phyloP scores from a whole-genome alignment of 2,888 invertebrate species.

The Liodrosophila aerea region DNA sequence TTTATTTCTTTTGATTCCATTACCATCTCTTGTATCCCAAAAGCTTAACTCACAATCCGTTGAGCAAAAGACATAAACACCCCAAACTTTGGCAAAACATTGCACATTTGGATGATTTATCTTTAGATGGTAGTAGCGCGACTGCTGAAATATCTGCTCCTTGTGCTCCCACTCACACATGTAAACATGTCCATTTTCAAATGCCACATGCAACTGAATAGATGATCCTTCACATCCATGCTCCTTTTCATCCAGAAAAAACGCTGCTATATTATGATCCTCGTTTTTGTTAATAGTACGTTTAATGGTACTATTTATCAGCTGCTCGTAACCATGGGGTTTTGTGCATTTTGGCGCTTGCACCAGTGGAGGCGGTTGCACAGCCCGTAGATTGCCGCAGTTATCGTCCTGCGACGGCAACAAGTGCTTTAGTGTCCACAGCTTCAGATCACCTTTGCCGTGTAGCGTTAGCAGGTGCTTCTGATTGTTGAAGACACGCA shows the following conservation, averaged over 20 bases:
- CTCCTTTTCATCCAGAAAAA: slow-evolving; percentile 53
- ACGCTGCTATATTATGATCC: slow-evolving; percentile 46
- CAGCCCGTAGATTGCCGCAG: slow-evolving; percentile 19
- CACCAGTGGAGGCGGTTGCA: slow-evolving; percentile 8
- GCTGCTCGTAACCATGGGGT: slow-evolving; percentile 33
- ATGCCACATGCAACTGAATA: slow-evolving; percentile 71
- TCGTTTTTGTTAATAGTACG: slow-evolving; percentile 15
- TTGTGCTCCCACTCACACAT: slow-evolving; percentile 72
- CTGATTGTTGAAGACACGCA: slow-evolving; percentile 71
- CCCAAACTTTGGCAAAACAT: slow-evolving; percentile 39
- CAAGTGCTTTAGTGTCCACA: slow-evolving; percentile 72
- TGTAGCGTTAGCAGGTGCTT: slow-evolving; percentile 79
- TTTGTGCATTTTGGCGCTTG: slow-evolving; percentile 16
- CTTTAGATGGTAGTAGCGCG: slow-evolving; percentile 8
- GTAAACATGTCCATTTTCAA: slow-evolving; percentile 72
- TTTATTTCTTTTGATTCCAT: slow-evolving; percentile 36
- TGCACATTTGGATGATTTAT: slow-evolving; percentile 39
- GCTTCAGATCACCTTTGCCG: slow-evolving; percentile 73
- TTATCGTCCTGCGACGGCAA: slow-evolving; percentile 18
- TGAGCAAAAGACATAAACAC: slow-evolving; percentile 3
- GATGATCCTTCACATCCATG: not conserved
- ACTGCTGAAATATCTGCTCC: slow-evolving; percentile 58
- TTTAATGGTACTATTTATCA: slow-evolving; percentile 38
- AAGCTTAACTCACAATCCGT: slow-evolving; percentile 61
- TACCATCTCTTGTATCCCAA: slow-evolving; percentile 63